phyloP scores from a whole-genome alignment of 2,797 vertebrate genomes.

The Prionace glauca region DNA sequence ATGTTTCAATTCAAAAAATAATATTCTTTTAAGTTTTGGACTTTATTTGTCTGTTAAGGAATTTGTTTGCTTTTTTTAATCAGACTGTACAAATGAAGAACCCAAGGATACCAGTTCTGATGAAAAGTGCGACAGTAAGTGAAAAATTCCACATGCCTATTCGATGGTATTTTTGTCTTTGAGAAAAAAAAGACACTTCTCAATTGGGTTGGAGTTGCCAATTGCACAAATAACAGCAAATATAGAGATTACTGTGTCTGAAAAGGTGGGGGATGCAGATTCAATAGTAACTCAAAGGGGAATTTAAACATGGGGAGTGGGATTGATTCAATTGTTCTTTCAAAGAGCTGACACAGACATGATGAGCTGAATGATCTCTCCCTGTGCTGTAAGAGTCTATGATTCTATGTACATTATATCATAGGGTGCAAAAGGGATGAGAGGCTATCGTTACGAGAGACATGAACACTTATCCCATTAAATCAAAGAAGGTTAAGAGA shows the following conservation, averaged over 20 bases:
- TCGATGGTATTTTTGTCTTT: no score
- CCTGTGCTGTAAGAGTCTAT: neutral
- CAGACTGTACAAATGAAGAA: conserved; percentile 81
- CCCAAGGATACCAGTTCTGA: conserved; percentile 73
- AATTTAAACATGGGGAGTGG: neutral
- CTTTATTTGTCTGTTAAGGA: neutral
- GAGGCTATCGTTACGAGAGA: neutral
- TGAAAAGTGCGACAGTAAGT: conserved; percentile 75
- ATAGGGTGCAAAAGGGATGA: neutral
- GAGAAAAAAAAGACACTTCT: neutral
- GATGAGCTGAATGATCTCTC: neutral
- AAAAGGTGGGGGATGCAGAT: neutral
- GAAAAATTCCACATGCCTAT: neutral
- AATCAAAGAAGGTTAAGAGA: neutral
- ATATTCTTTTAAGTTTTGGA: neutral
- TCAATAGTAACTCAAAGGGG: neutral
- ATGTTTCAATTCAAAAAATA: neutral
- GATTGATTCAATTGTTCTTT: neutral
- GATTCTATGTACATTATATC: neutral
- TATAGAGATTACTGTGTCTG: neutral
- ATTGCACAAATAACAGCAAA: neutral
- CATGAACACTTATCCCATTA: neutral
- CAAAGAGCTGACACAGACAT: neutral
- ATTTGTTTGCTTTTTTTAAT: conserved; percentile 40
- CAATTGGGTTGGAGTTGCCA: neutral